Evolutionary conservation across 2,113 vertebrate species (phyloP).

Genomic region (Onychorhynchus coronatus): DNA sequence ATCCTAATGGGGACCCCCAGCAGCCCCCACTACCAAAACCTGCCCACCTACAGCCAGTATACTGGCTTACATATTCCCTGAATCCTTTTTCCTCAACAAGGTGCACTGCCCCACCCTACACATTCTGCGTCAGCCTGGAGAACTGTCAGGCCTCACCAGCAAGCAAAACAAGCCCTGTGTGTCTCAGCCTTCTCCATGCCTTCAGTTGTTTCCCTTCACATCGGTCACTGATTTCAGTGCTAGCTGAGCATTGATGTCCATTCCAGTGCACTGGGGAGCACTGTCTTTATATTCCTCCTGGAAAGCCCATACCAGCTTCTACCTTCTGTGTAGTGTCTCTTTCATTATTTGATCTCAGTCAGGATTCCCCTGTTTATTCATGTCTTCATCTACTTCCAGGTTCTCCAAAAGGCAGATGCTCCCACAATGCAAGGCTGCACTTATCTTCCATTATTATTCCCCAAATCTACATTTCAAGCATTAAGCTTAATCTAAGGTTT

Average conservation of each 20-base stretch:
- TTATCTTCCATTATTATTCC: neutral
- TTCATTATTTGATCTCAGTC: neutral
- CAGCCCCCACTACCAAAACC: neutral
- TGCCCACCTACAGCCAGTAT: neutral
- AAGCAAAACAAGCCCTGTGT: neutral
- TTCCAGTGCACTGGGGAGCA: neutral
- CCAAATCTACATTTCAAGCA: neutral
- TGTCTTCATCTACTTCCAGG: neutral
- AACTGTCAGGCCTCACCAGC: neutral
- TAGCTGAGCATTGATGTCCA: neutral
- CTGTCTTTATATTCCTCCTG: neutral
- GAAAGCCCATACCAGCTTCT: neutral
- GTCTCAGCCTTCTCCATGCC: neutral
- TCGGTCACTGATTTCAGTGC: fast-evolving
- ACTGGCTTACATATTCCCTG: neutral
- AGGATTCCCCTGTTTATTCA: neutral
- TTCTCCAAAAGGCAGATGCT: neutral
- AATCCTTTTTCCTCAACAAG: neutral
- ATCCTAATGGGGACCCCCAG: fast-evolving
- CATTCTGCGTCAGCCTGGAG: neutral
- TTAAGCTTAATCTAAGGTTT: neutral
- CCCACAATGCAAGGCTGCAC: neutral
- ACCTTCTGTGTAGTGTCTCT: neutral
- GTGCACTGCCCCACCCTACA: neutral
- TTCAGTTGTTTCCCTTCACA: neutral